Evolutionary conservation across 2,888 invertebrate genomes (phyloP).

Genomic region (Saturnia pavonia): DNA sequence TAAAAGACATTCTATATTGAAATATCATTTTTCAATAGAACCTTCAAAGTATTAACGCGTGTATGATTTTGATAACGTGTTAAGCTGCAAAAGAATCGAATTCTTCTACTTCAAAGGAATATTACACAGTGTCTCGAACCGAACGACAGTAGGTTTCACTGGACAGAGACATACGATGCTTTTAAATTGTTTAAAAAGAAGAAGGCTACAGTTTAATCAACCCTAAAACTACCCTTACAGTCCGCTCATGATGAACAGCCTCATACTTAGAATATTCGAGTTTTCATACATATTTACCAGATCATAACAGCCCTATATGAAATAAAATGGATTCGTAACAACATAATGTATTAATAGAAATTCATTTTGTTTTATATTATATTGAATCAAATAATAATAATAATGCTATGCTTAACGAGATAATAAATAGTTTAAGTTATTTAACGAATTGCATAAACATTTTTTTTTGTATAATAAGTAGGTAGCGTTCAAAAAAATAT

Average conservation of each 20-base stretch:
- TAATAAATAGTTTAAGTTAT: conserved; percentile 39
- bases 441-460: conserved; percentile 72
- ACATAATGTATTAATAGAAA: neutral
- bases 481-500: conserved; percentile 69
- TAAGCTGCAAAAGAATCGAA: neutral
- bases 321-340: conserved; percentile 1
- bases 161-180: neutral
- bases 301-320: neutral
- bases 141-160: neutral
- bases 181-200: neutral
- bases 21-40: neutral
- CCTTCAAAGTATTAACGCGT: no score
- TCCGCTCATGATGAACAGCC: neutral
- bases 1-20: neutral
- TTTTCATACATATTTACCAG: neutral
- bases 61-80: neutral
- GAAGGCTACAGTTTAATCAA: neutral
- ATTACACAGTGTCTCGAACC: neutral
- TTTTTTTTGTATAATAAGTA: conserved; percentile 71
- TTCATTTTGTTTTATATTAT: conserved; percentile 7
- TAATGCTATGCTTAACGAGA: conserved; percentile 33
- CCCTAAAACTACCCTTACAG: neutral
- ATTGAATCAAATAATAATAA: neutral
- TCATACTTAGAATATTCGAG: neutral
- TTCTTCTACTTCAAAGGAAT: neutral